phyloP scores from a whole-genome alignment of 2,888 invertebrate genomes.

The Nomada flava region DNA sequence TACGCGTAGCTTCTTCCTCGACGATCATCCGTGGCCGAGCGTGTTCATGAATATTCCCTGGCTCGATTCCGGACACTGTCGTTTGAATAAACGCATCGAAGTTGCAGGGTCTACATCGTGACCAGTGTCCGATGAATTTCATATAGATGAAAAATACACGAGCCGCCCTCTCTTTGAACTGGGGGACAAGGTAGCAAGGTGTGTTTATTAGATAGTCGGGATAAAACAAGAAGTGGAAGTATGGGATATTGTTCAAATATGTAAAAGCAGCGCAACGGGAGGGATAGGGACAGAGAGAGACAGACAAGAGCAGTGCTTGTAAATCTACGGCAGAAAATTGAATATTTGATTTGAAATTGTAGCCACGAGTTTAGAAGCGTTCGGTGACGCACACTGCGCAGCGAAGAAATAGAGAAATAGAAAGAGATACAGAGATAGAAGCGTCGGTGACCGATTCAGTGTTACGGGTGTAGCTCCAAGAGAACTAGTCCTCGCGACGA shows the following conservation, averaged over 20 bases:
- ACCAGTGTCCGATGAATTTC: constrained; percentile 56
- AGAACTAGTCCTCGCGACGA: no score
- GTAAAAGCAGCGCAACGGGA: no score
- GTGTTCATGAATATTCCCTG: constrained; percentile 65
- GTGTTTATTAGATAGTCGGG: constrained; percentile 28
- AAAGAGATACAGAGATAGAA: no score
- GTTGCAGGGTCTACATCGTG: constrained; percentile 48
- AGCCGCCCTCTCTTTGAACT: constrained; percentile 1
- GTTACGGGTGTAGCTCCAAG: no score
- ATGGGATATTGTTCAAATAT: background rate
- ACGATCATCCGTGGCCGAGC: constrained; percentile 40
- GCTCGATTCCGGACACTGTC: constrained; percentile 29
- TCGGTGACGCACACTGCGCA: no score
- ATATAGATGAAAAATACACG: constrained; percentile 40
- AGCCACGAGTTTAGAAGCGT: no score
- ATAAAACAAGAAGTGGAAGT: background rate
- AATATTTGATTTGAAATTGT: no score
- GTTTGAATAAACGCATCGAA: constrained; percentile 49
- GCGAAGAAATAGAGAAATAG: no score
- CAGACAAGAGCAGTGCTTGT: background rate
- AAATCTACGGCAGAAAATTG: background rate
- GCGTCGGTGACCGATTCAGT: no score
- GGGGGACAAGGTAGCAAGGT: constrained; percentile 7
- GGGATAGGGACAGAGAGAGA: background rate
- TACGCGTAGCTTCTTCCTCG: constrained; percentile 31